These are phyloP conservation scores for Argyrosomus regius DNA, from an alignment of 2,797 vertebrate genomes.

Conservation along the genomic window DNA sequence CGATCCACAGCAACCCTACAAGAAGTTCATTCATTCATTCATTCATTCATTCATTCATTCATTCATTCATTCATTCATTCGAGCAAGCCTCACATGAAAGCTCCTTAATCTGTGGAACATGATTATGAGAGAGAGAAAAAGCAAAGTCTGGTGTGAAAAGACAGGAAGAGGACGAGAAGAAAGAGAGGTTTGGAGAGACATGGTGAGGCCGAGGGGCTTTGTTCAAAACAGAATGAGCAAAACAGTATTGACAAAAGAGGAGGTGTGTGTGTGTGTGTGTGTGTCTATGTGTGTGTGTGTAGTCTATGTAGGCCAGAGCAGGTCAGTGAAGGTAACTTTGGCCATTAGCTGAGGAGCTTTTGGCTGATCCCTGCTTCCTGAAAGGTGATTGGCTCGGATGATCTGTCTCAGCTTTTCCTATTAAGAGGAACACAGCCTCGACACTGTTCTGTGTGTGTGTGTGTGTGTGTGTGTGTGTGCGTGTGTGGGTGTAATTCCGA, in stretches of 20 bases:
- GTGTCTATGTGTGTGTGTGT: constrained; percentile 27
- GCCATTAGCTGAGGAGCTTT: constrained; percentile 66
- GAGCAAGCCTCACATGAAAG: constrained; percentile 21
- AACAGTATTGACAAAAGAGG: constrained; percentile 56
- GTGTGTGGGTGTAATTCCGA: constrained; percentile 3
- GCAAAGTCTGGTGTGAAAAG: constrained; percentile 53
- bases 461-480: constrained; percentile 11
- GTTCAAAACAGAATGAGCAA: constrained; percentile 58
- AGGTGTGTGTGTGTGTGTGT: constrained; percentile 30
- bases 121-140: constrained; percentile 41
- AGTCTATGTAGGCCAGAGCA: constrained; percentile 20
- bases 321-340: constrained; percentile 55
- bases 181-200: constrained; percentile 38
- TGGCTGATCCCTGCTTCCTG: constrained; percentile 68
- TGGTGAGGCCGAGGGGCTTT: constrained; percentile 56
- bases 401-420: constrained; percentile 52
- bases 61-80: neutral
- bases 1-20: neutral
- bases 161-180: constrained; percentile 61
- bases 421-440: constrained; percentile 14
- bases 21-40: constrained; percentile 24
- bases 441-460: constrained; percentile 16
- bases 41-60: constrained; percentile 2
- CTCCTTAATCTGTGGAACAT: constrained; percentile 36
- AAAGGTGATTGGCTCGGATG: constrained; percentile 59